These are phyloP conservation scores for Mythimna vitellina DNA, from an alignment of 2,888 invertebrate genomes.

Conservation along the genomic window DNA sequence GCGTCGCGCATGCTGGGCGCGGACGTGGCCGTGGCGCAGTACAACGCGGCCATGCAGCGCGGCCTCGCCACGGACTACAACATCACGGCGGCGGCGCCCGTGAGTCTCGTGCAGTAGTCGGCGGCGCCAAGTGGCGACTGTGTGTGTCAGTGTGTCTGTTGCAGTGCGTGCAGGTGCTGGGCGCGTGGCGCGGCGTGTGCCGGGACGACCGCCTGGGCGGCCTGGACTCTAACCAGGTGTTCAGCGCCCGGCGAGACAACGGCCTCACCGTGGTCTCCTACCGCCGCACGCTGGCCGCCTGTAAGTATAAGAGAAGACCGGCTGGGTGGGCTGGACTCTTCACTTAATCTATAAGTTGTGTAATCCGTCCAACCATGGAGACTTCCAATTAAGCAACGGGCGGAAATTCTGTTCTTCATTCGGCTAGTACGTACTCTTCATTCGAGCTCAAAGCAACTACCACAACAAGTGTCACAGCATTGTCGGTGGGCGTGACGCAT, in stretches of 20 bases:
- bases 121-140: not conserved
- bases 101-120: constrained; percentile 6
- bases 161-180: constrained; percentile 96
- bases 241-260: constrained; percentile 93
- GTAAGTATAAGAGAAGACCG: constrained; percentile 82
- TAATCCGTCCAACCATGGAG: too few relatives aligned
- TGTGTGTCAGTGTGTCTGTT: not conserved
- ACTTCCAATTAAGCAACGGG: too few relatives aligned
- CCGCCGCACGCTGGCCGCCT: constrained; percentile 93
- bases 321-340: not conserved
- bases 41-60: constrained; percentile 91
- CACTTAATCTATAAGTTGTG: too few relatives aligned
- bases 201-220: constrained; percentile 96
- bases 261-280: constrained; percentile 95
- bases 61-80: constrained; percentile 96
- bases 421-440: too few relatives aligned
- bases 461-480: too few relatives aligned
- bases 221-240: constrained; percentile 95
- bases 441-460: too few relatives aligned
- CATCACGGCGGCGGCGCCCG: constrained; percentile 94
- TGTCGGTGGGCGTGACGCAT: too few relatives aligned
- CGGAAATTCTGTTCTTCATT: too few relatives aligned
- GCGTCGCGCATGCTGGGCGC: constrained; percentile 95
- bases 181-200: constrained; percentile 96
- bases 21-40: constrained; percentile 95